Evolutionary conservation across 2,888 invertebrate genomes (phyloP), one percentile per base, ranked within the genome.

Genomic region (Leucophenga montana): DNA sequence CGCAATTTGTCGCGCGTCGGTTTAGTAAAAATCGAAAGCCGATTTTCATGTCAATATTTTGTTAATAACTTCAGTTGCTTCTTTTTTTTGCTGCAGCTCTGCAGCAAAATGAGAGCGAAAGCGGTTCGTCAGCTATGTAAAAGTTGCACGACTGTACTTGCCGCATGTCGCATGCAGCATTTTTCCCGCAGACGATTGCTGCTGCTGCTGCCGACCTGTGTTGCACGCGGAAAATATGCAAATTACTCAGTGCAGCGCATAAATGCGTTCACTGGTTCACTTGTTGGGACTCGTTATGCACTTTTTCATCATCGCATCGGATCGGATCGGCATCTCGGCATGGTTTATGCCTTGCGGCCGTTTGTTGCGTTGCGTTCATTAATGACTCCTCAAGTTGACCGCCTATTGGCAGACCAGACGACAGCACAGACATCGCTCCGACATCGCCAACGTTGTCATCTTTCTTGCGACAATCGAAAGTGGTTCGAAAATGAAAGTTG

Each of bases 1-100:
- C 77, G 76, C 82, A 81, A 81, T 81, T 81, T 83, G 81, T 82
- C 80, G 79, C 78, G 74, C 68, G 70, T 14, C 69, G 70, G 69
- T 69, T 72, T 22, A 16, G 74, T 78, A 78, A 75, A 82, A 81
- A 81, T 83, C 81, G 81, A 81, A 81, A 83, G 83, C 82, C 82
- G 81, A 81, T 81, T 81, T 83, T 81, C 82, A 77, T 81, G 82
- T 83, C 82, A 79, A 81, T 83, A 83, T 83, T 81, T 78, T 79
- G 81, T 82, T 73, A 77, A 81, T 79, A 79, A 82, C 79, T 73
- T 78, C 50, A n/a, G n/a, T 50, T 50, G 27, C 27, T 46, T 46
- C 46, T n/a, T 46, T 46, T 46, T n/a, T 46, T 46, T 46, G 11
- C 61, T 11, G 13, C 44, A 18, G 14, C 61, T 62, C 44, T 57